Evolutionary conservation across 2,888 invertebrate genomes (phyloP), one percentile per base, ranked within the genome.

Genomic region (Tricholauxania praeusta): DNA sequence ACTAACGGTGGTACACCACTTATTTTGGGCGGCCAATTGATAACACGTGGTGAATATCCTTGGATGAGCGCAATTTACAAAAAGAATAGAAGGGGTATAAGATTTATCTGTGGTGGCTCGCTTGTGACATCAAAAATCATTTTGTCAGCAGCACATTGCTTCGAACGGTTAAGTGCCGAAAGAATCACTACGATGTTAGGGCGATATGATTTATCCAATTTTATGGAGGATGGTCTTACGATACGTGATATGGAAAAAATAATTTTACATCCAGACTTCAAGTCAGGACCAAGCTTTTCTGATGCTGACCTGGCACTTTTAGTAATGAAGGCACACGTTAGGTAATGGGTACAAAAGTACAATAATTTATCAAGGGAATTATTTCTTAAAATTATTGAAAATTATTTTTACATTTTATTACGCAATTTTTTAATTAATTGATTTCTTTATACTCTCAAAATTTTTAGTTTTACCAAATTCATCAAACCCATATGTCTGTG

Each of bases 51-150:
- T 0, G 90, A 91, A 68, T 90, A 91, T 89, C 93, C 93, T 0
- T 93, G 93, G 93, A 82, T 92, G 72, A 90, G 88, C 0, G 92
- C 92, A 0, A 87, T 64, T 28, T 92, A 90, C 77, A 84, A 89
- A 72, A 87, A 88, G 10, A 70, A 85, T 47, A 68, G 75, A 0
- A 82, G 85, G 7, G 80, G 79, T 14, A 79, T 89, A 8, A 82
- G 71, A 14, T 86, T 82, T 60, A 76, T 83, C 64, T 87, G 87
- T 73, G 86, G 85, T 14, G 87, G 86, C 5, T 84, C 80, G 48
- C 76, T 87, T 3, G 71, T 87, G 12, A 84, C 87, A 0, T 74
- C 81, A 15, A 77, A n/a, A n/a, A n/a, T n/a, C n/a, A n/a, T n/a
- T n/a, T n/a, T n/a, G n/a, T n/a, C n/a, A n/a, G n/a, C n/a, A 80